phyloP scores from a whole-genome alignment of 2,797 vertebrate species.

The Mus minutoides region DNA sequence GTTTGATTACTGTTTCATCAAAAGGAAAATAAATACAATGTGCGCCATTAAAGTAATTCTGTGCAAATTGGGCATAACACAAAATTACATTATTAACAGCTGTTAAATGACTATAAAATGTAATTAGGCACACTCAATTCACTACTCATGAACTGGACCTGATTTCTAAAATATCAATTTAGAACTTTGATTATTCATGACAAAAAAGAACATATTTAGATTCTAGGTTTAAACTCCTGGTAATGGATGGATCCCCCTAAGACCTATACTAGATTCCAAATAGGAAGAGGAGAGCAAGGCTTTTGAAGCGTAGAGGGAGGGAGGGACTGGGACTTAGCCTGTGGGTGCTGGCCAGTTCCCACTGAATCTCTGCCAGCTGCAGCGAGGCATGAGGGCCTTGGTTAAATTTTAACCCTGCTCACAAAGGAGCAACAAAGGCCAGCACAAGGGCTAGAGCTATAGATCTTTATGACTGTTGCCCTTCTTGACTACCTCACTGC shows the following conservation, averaged over 20 bases:
- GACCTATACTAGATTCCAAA: conserved; percentile 64
- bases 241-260: conserved; percentile 66
- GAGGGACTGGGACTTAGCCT: conserved; percentile 37
- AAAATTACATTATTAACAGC: conserved; percentile 83
- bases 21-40: conserved; percentile 79
- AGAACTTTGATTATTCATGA: conserved; percentile 76
- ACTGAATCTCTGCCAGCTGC: conserved; percentile 78
- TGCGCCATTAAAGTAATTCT: conserved; percentile 81
- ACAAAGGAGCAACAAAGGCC: conserved; percentile 76
- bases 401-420: conserved; percentile 82
- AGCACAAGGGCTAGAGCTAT: not conserved
- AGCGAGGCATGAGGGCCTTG: conserved; percentile 68
- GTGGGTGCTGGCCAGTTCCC: conserved; percentile 59
- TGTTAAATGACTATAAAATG: conserved; percentile 84
- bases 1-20: conserved; percentile 80
- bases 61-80: conserved; percentile 80
- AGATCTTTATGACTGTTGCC: conserved; percentile 62
- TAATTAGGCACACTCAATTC: conserved; percentile 83
- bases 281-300: conserved; percentile 10
- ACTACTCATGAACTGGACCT: conserved; percentile 79
- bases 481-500: conserved; percentile 34
- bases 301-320: conserved; percentile 58
- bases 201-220: conserved; percentile 73
- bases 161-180: conserved; percentile 82
- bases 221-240: conserved; percentile 73